Evolutionary conservation across 2,888 invertebrate species (phyloP).

Genomic region (Pomacea canaliculata): DNA sequence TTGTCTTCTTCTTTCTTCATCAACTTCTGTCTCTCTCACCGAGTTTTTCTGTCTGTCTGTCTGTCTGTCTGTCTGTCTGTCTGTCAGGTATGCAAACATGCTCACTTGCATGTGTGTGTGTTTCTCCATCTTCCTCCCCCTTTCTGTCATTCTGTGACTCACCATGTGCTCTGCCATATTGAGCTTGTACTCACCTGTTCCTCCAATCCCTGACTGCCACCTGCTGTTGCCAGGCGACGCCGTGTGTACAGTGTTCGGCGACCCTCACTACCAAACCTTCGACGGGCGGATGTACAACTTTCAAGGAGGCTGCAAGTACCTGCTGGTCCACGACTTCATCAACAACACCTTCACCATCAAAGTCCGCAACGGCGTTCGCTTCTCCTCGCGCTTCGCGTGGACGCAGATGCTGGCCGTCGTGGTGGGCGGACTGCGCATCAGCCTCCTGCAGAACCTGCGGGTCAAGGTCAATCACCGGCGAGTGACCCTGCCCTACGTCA

Average conservation of each 20-base stretch:
- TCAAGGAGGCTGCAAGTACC: slow-evolving; percentile 85
- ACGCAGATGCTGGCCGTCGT: slow-evolving; percentile 81
- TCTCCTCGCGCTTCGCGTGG: slow-evolving; percentile 87
- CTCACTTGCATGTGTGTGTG: no score
- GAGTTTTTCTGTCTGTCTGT: no score
- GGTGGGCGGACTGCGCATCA: slow-evolving; percentile 73
- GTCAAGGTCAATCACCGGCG: slow-evolving; percentile 86
- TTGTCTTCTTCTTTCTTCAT: background rate
- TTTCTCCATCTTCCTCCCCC: no score
- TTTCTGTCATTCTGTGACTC: no score
- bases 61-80: no score
- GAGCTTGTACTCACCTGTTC: no score
- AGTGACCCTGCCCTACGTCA: slow-evolving; percentile 79
- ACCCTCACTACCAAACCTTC: slow-evolving; percentile 94
- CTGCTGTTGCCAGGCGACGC: slow-evolving; percentile 77
- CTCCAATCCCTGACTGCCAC: no score
- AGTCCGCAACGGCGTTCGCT: slow-evolving; percentile 88
- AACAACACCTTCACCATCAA: slow-evolving; percentile 82
- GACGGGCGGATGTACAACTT: slow-evolving; percentile 95
- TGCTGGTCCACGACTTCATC: slow-evolving; percentile 85
- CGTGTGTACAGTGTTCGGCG: slow-evolving; percentile 93
- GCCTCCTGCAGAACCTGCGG: slow-evolving; percentile 84
- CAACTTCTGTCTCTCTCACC: no score
- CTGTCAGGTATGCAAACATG: no score
- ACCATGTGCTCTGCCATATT: no score